Percentiles rank a stretch among this genome's conserved stretches.
Conservation (phyloP, 2,888 invertebrate genomes). For the Meganola albula region DNA sequence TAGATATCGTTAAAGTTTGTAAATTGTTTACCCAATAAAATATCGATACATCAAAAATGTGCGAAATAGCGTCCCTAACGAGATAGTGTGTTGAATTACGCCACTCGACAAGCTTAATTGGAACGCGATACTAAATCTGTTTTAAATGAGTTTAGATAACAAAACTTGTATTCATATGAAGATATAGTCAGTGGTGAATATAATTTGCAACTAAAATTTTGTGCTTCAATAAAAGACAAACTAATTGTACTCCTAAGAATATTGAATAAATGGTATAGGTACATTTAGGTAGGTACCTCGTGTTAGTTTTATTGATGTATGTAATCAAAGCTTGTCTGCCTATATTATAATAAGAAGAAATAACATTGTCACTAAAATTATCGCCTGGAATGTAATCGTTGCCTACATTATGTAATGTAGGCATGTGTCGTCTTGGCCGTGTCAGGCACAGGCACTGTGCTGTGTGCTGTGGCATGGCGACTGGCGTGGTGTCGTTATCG, state of each 20-base stretch:
- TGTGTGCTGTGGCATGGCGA: background rate
- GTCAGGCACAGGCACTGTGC: background rate
- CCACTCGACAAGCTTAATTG: constrained; percentile 12
- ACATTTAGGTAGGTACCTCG: background rate
- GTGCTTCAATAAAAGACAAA: background rate
- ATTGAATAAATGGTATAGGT: background rate
- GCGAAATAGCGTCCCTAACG: too few species aligned
- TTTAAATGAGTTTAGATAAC: constrained; percentile 10
- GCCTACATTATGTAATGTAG: background rate
- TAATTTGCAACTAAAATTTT: background rate
- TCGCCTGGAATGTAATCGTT: too few species aligned
- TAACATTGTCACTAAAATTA: too few species aligned
- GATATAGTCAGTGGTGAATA: background rate
- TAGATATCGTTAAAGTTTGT: too few species aligned
- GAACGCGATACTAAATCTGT: constrained; percentile 7
- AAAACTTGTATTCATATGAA: constrained; percentile 1
- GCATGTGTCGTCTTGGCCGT: background rate
- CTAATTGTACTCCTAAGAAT: background rate
- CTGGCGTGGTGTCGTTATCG: background rate
- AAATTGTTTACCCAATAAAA: too few species aligned
- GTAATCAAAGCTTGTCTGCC: background rate
- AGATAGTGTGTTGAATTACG: background rate
- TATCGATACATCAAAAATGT: too few species aligned
- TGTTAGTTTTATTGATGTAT: background rate
- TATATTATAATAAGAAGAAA: too few species aligned